phyloP scores from a whole-genome alignment of 2,113 vertebrate genomes.

The Marcusenius ussheri region DNA sequence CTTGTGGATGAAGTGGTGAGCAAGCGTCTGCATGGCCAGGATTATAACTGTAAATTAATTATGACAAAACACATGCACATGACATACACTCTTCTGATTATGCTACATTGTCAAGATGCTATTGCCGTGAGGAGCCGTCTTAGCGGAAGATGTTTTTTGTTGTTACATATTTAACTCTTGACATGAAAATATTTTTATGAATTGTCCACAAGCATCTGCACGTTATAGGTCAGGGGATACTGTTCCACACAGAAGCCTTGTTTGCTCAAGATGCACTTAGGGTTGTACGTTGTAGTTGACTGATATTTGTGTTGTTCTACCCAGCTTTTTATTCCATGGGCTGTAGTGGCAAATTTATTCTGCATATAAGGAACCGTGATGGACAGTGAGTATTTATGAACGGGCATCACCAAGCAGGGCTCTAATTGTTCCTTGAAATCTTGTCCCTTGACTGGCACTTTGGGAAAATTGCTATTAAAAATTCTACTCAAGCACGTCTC shows the following conservation, averaged over 20 bases:
- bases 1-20: conserved; percentile 24
- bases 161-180: background rate
- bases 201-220: background rate
- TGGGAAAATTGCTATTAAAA: background rate
- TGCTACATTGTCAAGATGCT: conserved; percentile 14
- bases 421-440: background rate
- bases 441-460: background rate
- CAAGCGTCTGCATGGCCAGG: conserved; percentile 27
- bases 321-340: background rate
- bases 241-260: background rate
- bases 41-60: conserved; percentile 18
- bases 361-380: background rate
- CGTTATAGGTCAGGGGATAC: background rate
- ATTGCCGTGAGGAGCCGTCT: conserved; percentile 10
- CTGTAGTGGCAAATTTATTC: background rate
- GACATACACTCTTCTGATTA: background rate
- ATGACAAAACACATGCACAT: conserved; percentile 3
- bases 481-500: background rate
- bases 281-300: background rate
- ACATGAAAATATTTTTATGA: background rate
- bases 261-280: background rate
- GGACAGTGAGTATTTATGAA: background rate
- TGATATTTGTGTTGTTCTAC: conserved; percentile 11
- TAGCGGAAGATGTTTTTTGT: background rate
- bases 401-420: background rate